A percentile compares a stretch with the other conserved stretches of the same genome.
These are phyloP conservation scores for Leptoclinus maculatus DNA, from an alignment of 2,797 vertebrate genomes.

Conservation along the genomic window DNA sequence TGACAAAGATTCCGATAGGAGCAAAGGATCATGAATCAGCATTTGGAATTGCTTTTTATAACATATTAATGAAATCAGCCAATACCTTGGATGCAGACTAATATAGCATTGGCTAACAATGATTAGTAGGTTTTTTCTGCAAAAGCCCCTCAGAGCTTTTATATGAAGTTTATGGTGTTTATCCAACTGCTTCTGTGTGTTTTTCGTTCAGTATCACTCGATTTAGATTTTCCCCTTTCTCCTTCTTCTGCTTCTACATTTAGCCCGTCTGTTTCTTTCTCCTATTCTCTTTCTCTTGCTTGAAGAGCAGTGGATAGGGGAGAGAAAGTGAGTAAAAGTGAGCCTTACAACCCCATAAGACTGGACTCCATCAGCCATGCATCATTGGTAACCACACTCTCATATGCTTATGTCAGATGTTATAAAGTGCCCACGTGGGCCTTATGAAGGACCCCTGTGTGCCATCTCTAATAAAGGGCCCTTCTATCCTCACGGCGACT, in stretches of 20 bases:
- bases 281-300: constrained; percentile 29
- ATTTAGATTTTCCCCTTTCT: constrained; percentile 31
- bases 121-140: constrained; percentile 37
- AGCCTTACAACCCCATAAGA: constrained; percentile 48
- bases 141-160: constrained; percentile 57
- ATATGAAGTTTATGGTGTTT: constrained; percentile 50
- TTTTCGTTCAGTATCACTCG: constrained; percentile 47
- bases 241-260: constrained; percentile 19
- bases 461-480: constrained; percentile 76
- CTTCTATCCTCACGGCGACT: constrained; percentile 70
- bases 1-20: background rate
- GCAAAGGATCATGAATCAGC: constrained; percentile 7
- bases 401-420: constrained; percentile 81
- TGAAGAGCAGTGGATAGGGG: constrained; percentile 20
- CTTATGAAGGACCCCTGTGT: constrained; percentile 81
- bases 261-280: constrained; percentile 26
- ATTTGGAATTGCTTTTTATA: constrained; percentile 24
- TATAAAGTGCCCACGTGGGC: constrained; percentile 74
- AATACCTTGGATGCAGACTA: constrained; percentile 43
- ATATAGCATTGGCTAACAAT: constrained; percentile 40
- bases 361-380: constrained; percentile 64
- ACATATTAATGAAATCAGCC: constrained; percentile 41
- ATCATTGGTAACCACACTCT: constrained; percentile 71
- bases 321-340: constrained; percentile 31
- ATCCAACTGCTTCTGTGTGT: constrained; percentile 62